Conservation (phyloP, 2,113 vertebrate genomes). For the Dasypus novemcinctus region DNA sequence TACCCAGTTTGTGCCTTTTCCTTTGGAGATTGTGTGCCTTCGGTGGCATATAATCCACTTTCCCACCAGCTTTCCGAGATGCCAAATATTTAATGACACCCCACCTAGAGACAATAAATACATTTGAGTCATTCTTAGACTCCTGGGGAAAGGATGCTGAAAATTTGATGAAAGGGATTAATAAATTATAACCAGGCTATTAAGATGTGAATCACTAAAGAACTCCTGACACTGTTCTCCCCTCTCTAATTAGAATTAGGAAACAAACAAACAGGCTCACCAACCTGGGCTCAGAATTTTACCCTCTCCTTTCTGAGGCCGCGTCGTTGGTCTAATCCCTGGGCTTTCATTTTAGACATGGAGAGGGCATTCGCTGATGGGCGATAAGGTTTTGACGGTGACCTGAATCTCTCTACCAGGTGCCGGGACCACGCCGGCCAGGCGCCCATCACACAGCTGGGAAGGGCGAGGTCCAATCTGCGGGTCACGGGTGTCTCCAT, state of each 20-base stretch:
- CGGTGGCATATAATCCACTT: constrained; percentile 80
- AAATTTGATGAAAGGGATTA: constrained; percentile 89
- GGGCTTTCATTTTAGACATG: constrained; percentile 62
- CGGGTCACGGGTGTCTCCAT: constrained; percentile 25
- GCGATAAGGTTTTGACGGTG: constrained; percentile 12
- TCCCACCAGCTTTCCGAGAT: constrained; percentile 83
- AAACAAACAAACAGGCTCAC: constrained; percentile 85
- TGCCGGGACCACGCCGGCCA: constrained; percentile 43
- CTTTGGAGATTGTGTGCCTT: constrained; percentile 77
- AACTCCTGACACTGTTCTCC: constrained; percentile 84
- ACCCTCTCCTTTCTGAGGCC: constrained; percentile 66
- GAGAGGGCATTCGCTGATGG: constrained; percentile 39
- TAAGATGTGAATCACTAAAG: constrained; percentile 87
- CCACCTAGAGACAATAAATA: constrained; percentile 89
- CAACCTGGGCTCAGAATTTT: constrained; percentile 73
- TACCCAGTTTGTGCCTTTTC: constrained; percentile 73
- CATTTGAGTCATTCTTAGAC: constrained; percentile 85
- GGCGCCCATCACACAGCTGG: constrained; percentile 68
- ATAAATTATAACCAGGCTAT: constrained; percentile 90
- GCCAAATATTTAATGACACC: constrained; percentile 90
- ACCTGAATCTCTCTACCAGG: constrained; percentile 32
- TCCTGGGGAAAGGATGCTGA: constrained; percentile 86
- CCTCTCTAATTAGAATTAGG: constrained; percentile 86
- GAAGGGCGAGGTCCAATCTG: constrained; percentile 56
- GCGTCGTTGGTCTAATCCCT: constrained; percentile 21